Evolutionary conservation across 2,888 invertebrate genomes (phyloP), one percentile per base, ranked within the genome.

Genomic region (Pachliopta kotzebuea): DNA sequence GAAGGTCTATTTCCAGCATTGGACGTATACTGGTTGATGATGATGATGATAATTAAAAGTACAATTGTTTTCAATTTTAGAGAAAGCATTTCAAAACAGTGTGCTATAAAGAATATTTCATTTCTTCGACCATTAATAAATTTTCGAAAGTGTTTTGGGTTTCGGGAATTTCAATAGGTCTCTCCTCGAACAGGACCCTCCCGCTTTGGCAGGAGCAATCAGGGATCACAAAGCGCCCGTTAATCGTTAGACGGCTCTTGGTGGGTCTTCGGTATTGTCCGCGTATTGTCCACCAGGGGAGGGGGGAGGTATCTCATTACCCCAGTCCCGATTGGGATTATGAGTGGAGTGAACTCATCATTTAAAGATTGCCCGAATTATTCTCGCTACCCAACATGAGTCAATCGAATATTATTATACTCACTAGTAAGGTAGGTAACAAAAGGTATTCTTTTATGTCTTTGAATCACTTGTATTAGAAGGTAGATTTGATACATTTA

Each of bases 221-320:
- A 71, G 26, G 56, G 68, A 68, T 72, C 70, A 84, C 84, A 84
- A 84, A 79, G 79, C 76, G 75, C 71, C 72, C 80, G 75, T 79
- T 84, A 83, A 84, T 84, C 83, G 78, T 65, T 69, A 71, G 69
- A 76, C 75, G 56, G 56, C 80, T 79, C 74, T 74, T 78, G 72
- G 76, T 75, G 78, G 81, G 78, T 65, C 45, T 58, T 56, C 56
- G 53, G 54, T 61, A 65, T 80, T 77, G 77, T 78, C 72, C 73
- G 63, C 63, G 74, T 74, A 77, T 82, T 83, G 81, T 81, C 72
- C 73, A 69, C 67, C 18, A 14, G 0, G 54, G 11, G 54, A 61
- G 61, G 61, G 65, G 63, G 63, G 60, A 60, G 62, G 57, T 67
- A 70, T 70, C 67, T 71, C 70, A 69, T 71, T 71, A 71, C 66